phyloP scores from a whole-genome alignment of 2,113 vertebrate species.

The Pelmatolapia mariae region DNA sequence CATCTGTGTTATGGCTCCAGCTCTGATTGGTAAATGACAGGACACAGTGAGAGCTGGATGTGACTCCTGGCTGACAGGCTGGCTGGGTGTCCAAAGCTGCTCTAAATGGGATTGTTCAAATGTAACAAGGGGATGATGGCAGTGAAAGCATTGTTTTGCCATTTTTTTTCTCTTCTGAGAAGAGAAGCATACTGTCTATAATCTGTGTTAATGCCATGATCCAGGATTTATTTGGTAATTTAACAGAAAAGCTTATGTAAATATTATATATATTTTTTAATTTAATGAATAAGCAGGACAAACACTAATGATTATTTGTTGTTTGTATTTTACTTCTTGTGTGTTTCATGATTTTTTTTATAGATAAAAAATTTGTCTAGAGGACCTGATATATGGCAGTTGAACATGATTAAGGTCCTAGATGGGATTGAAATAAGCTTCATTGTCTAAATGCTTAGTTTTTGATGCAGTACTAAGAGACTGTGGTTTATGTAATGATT shows the following conservation, averaged over 20 bases:
- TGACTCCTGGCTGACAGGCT: conserved; percentile 42
- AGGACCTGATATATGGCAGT: neutral
- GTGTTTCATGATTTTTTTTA: neutral
- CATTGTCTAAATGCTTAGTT: neutral
- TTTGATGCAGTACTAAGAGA: neutral
- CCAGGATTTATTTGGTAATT: conserved; percentile 22
- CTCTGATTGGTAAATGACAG: conserved; percentile 52
- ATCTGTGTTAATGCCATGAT: conserved; percentile 24
- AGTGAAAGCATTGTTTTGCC: neutral
- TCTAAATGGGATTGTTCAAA: conserved; percentile 37
- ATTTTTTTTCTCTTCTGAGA: neutral
- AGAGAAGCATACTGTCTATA: conserved; percentile 6
- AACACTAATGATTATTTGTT: neutral
- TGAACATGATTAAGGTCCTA: neutral
- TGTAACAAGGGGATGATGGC: conserved; percentile 33
- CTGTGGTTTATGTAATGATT: neutral
- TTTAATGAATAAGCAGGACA: neutral
- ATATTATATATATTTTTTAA: neutral
- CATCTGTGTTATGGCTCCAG: conserved; percentile 20
- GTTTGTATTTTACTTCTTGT: neutral
- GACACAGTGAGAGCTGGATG: conserved; percentile 23
- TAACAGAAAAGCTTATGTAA: conserved; percentile 2
- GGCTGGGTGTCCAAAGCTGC: conserved; percentile 28
- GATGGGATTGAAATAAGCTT: neutral
- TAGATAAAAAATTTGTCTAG: neutral